phyloP scores from a whole-genome alignment of 2,113 vertebrate species.

The Meles meles region DNA sequence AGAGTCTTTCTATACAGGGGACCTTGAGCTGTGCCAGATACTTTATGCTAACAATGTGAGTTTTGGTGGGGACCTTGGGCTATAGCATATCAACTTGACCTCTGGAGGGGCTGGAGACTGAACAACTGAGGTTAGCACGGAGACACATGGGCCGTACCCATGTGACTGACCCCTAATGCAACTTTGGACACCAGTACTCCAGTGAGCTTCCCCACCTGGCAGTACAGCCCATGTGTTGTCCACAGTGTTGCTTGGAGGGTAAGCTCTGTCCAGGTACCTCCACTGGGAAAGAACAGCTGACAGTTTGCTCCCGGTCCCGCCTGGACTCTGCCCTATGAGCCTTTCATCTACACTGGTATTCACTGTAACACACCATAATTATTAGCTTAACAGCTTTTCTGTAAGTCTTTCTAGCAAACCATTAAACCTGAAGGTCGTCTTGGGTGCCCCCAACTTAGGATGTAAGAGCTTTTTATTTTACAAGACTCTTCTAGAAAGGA shows the following conservation, averaged over 20 bases:
- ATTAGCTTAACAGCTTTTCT: neutral
- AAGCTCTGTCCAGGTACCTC: neutral
- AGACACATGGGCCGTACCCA: too few species aligned
- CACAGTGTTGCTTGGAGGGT: neutral
- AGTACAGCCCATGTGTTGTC: rapidly evolving
- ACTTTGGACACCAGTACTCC: neutral
- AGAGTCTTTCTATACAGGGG: neutral
- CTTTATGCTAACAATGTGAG: neutral
- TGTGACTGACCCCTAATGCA: neutral
- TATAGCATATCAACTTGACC: neutral
- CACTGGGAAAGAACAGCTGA: rapidly evolving
- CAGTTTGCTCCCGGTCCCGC: neutral
- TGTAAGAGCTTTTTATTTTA: neutral
- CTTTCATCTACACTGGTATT: neutral
- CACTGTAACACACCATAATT: neutral
- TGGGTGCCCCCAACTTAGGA: neutral
- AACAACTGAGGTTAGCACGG: neutral
- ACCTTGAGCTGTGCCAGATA: neutral
- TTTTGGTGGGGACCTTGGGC: neutral
- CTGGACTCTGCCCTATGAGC: neutral
- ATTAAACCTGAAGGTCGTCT: neutral
- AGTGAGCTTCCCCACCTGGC: neutral
- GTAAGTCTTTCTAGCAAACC: neutral
- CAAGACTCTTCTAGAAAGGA: neutral
- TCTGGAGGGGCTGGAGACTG: neutral